phyloP scores from a whole-genome alignment of 2,888 invertebrate species.

The Drosophila recens region DNA sequence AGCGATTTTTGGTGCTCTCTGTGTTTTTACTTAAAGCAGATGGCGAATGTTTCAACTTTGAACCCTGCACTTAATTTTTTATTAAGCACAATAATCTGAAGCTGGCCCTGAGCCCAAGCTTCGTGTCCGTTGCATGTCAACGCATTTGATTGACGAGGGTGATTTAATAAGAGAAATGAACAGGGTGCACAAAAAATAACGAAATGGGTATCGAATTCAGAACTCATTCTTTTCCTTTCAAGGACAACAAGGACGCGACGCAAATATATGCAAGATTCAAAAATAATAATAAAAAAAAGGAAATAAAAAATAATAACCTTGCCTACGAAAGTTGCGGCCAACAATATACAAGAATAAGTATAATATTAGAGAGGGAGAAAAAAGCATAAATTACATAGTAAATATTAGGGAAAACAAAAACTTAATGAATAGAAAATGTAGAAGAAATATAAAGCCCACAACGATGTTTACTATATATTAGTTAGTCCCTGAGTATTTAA shows the following conservation, averaged over 20 bases:
- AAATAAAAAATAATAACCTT: not conserved
- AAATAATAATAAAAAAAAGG: slow-evolving; percentile 1
- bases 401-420: not conserved
- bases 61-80: slow-evolving; percentile 71
- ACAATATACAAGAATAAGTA: not conserved
- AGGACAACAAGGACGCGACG: slow-evolving; percentile 12
- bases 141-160: slow-evolving; percentile 80
- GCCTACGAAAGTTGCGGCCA: not conserved
- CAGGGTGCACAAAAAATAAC: slow-evolving; percentile 5
- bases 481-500: not conserved
- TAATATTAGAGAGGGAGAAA: no score
- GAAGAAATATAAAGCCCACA: not conserved
- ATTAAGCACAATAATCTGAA: slow-evolving; percentile 72
- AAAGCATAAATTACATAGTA: no score
- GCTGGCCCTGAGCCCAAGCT: slow-evolving; percentile 23
- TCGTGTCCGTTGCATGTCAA: slow-evolving; percentile 66
- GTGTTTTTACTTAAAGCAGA: slow-evolving; percentile 60
- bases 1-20: slow-evolving; percentile 49
- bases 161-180: slow-evolving; percentile 72
- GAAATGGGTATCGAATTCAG: slow-evolving; percentile 36
- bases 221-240: slow-evolving; percentile 16
- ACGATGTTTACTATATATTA: not conserved
- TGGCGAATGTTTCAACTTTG: slow-evolving; percentile 70
- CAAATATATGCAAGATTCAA: slow-evolving; percentile 40
- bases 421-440: not conserved